Conservation (phyloP, 1,140 invertebrate species). For the Samia ricini region DNA sequence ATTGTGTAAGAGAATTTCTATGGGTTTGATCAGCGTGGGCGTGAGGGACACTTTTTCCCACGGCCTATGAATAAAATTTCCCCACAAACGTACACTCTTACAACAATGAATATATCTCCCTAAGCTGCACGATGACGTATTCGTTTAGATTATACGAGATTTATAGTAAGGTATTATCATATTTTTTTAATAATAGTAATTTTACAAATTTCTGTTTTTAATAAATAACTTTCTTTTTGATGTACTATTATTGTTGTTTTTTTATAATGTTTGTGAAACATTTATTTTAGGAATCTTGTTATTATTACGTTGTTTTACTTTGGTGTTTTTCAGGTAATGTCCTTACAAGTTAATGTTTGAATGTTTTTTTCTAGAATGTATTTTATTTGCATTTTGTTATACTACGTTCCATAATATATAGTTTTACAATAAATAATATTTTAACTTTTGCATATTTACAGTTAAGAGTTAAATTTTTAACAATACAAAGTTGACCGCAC, state of each 20-base stretch:
- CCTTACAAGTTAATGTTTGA: no score
- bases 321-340: not conserved
- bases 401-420: no score
- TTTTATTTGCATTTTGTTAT: no score
- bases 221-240: not conserved
- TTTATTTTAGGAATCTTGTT: not conserved
- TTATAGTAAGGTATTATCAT: slow-evolving; percentile 4
- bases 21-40: not conserved
- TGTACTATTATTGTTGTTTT: not conserved
- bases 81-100: not conserved
- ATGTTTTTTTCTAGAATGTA: no score
- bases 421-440: no score
- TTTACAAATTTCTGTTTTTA: not conserved
- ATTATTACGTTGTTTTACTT: not conserved
- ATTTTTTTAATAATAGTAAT: not conserved
- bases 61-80: slow-evolving; percentile 17
- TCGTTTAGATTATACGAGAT: slow-evolving; percentile 12
- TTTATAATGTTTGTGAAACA: not conserved
- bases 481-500: no score
- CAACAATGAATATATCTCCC: not conserved
- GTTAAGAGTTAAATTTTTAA: no score
- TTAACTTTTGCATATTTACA: no score
- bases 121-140: slow-evolving; percentile 2
- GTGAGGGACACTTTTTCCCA: slow-evolving; percentile 16
- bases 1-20: not conserved